Base-by-base conservation (phyloP, 2,888 invertebrate species). In the Luperina testacea region DNA sequence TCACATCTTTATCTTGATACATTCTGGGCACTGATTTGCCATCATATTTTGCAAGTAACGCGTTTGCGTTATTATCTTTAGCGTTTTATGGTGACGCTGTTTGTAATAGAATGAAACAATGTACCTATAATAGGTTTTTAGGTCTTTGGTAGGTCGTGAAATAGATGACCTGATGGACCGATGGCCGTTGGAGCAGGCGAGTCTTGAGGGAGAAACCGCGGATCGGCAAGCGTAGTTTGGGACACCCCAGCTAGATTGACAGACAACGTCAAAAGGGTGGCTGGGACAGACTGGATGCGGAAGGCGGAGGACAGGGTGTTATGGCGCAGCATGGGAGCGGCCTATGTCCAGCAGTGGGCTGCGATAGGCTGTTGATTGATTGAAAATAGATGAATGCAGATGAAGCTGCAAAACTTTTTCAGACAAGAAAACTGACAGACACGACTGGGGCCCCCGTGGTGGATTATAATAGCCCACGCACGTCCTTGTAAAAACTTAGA, bases 1-100 rank as follows among this genome's bases (percentile, higher is more conserved):
- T 83, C 83, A 77, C 78, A 42, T 51, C 57, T 38, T 83, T 83
- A 81, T 83, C 78, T 64, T 77, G 63, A 64, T 83, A 77, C 59
- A 45, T 72, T 32, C 57, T 59, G 51, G 63, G 13, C 71, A 81
- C 48, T 77, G 71, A 77, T 77, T 77, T 68, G 53, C 20, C 48
- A 53, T 68, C 48, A 72, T 38, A 68, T 61, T 63, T 82, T 57
- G 61, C 45, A 11, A 51, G 48, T 51, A 17, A 57, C 77, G 32
- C 42, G 51, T 59, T 53, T 20, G 57, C 4, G 32, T 53, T 57
- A 32, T 75, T 65, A 53, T 48, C 32, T 48, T 67, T 51, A 32
- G 17, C 17, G 7, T 79, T 77, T 78, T 67, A 59, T 32, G 59
- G 32, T 61, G 32, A 59, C 13, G 32, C 5, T 48, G 32, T 17